Evolutionary conservation across 2,797 vertebrate species (phyloP), one percentile per base, ranked within the genome.

Genomic region (Leptoclinus maculatus): DNA sequence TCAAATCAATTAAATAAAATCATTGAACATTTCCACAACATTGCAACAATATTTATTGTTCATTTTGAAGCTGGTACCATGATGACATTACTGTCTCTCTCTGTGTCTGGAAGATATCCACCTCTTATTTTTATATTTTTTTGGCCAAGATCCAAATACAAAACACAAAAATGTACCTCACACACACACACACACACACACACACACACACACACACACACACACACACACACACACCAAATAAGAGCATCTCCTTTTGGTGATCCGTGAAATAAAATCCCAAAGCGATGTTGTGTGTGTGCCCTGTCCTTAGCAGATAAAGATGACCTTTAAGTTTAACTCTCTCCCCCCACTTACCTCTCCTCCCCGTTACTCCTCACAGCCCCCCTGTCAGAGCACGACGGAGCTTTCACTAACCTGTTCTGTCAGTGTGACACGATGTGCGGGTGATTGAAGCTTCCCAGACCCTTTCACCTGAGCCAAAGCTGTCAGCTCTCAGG

Each of bases 251-350:
- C 87, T 90, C 80, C 76, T 92, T 94, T 92, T 93, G 92, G 87
- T 87, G 83, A 93, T 93, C 93, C 82, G 86, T 92, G 70, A 91
- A 79, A 93, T 93, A 88, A 76, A 94, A 91, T 87, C 95, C 85
- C 80, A 76, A 79, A 92, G 90, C 92, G 91, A 90, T 95, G 93
- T 93, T 89, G 87, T 91, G 88, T 94, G 88, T 94, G 92, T 88
- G 53, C 88, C 89, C 89, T 88, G 87, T 96, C 94, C 94, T 96
- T 89, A 94, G 93, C 92, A 95, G 88, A 93, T 92, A 91, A 92
- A 71, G 79, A 86, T 97, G 96, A 97, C 94, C 95, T 97, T 97
- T 96, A 88, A 86, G 87, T 95, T 94, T 93, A 59, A 83, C 69
- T 64, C 84, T 71, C 60, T 70, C 72, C 78, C 76, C 79, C 78